These are phyloP conservation scores for Schrankia costaestrigalis DNA, from an alignment of 2,888 invertebrate genomes.

Conservation along the genomic window DNA sequence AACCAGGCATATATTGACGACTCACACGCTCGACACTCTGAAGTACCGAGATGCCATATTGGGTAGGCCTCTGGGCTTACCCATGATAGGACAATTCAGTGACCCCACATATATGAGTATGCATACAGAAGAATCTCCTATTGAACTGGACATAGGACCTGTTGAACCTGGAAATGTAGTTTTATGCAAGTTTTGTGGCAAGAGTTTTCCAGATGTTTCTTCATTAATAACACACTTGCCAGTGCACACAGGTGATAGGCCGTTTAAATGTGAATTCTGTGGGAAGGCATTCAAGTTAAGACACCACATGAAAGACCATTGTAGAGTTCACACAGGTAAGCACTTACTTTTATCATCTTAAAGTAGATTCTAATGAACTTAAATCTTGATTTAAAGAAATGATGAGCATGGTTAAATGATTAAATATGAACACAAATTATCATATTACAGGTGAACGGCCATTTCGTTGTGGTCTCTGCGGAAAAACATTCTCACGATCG, in stretches of 20 bases:
- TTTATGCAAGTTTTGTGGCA: conserved; percentile 95
- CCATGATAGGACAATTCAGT: conserved; percentile 72
- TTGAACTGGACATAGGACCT: conserved; percentile 78
- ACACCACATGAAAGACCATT: conserved; percentile 97
- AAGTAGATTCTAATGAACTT: background rate
- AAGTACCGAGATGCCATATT: conserved; percentile 89
- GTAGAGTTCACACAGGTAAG: conserved; percentile 93
- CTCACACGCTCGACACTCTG: conserved; percentile 92
- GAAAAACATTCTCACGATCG: conserved; percentile 94
- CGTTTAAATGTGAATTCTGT: conserved; percentile 96
- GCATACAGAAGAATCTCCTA: conserved; percentile 82
- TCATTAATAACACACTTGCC: conserved; percentile 93
- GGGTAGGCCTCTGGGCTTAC: conserved; percentile 62
- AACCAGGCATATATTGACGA: conserved; percentile 93
- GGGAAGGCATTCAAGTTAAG: conserved; percentile 95
- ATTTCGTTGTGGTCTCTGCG: conserved; percentile 93
- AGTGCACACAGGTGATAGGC: conserved; percentile 93
- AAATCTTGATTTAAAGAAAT: background rate
- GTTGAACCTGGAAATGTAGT: conserved; percentile 88
- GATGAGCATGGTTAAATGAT: background rate
- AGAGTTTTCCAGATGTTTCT: conserved; percentile 94
- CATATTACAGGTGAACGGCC: conserved; percentile 89
- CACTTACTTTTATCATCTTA: conserved; percentile 1
- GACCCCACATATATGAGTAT: conserved; percentile 70
- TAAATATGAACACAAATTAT: background rate